Percentiles rank a stretch among this genome's conserved stretches.
phyloP scores from a whole-genome alignment of 2,888 invertebrate genomes.

The Pristionchus japonicus region DNA sequence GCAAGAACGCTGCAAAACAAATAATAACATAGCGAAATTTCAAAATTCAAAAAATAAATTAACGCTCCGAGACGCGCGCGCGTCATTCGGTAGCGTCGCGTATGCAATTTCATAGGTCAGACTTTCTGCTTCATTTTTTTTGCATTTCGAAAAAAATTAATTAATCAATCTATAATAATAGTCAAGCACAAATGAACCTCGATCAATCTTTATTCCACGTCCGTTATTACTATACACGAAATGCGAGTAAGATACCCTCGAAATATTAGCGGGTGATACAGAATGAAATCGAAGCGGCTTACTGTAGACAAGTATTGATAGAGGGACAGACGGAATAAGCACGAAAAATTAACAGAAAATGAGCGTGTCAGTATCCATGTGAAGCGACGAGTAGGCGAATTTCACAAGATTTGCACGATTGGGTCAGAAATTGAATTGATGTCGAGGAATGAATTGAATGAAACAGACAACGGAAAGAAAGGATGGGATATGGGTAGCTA shows the following conservation, averaged over 20 bases:
- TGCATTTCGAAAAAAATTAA: neutral
- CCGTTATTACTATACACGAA: neutral
- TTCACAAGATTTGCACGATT: slow-evolving; percentile 23
- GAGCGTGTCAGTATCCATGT: neutral
- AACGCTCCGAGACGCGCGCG: neutral
- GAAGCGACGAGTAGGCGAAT: neutral
- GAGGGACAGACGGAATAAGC: neutral
- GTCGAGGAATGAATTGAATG: neutral
- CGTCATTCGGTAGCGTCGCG: neutral
- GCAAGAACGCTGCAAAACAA: neutral
- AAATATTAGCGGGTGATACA: neutral
- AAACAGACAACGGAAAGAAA: slow-evolving; percentile 13
- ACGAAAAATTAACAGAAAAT: neutral
- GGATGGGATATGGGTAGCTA: neutral
- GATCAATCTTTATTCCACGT: neutral
- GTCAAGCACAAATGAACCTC: neutral
- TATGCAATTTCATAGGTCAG: neutral
- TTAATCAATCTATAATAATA: neutral
- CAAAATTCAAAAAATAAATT: too few relatives aligned
- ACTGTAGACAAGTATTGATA: neutral
- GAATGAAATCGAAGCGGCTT: neutral
- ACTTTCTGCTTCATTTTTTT: neutral
- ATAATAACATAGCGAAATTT: neutral
- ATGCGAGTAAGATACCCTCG: neutral
- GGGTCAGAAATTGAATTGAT: neutral